These are phyloP conservation scores for Sipha maydis DNA, from an alignment of 2,888 invertebrate genomes.

Conservation along the genomic window DNA sequence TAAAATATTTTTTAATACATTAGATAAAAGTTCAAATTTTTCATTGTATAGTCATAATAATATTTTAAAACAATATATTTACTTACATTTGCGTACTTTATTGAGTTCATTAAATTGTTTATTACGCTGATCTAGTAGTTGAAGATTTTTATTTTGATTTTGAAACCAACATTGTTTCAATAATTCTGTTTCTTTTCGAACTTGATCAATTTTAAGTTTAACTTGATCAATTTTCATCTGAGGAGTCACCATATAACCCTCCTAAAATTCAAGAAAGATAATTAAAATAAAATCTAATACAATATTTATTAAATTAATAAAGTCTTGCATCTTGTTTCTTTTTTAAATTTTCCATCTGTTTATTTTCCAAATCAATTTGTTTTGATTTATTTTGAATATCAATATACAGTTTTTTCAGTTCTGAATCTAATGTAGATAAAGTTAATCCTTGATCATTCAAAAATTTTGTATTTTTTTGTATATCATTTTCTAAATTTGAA, in stretches of 20 bases:
- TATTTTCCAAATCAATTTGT: constrained; percentile 55
- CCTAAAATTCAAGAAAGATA: constrained; percentile 66
- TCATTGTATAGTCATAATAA: background rate
- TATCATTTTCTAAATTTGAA: constrained; percentile 49
- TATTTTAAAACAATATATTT: constrained; percentile 22
- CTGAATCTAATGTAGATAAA: constrained; percentile 68
- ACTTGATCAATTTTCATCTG: constrained; percentile 71
- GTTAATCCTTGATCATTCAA: constrained; percentile 67
- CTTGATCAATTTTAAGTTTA: constrained; percentile 70
- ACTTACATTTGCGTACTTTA: constrained; percentile 77
- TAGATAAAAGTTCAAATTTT: no score
- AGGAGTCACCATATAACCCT: constrained; percentile 70
- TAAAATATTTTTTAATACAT: no score
- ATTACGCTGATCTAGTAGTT: constrained; percentile 76
- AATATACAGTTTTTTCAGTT: constrained; percentile 68
- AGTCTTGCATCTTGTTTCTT: constrained; percentile 68
- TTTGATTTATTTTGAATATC: constrained; percentile 68
- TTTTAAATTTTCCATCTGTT: constrained; percentile 39
- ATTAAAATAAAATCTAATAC: background rate
- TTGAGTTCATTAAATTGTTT: constrained; percentile 77
- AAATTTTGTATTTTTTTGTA: constrained; percentile 49
- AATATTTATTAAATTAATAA: background rate
- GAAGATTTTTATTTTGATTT: constrained; percentile 78
- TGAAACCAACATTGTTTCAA: constrained; percentile 81
- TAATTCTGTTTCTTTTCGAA: constrained; percentile 74